Base-by-base conservation (phyloP, 2,113 vertebrate genomes). In the Pseudorectes ferrugineus region DNA sequence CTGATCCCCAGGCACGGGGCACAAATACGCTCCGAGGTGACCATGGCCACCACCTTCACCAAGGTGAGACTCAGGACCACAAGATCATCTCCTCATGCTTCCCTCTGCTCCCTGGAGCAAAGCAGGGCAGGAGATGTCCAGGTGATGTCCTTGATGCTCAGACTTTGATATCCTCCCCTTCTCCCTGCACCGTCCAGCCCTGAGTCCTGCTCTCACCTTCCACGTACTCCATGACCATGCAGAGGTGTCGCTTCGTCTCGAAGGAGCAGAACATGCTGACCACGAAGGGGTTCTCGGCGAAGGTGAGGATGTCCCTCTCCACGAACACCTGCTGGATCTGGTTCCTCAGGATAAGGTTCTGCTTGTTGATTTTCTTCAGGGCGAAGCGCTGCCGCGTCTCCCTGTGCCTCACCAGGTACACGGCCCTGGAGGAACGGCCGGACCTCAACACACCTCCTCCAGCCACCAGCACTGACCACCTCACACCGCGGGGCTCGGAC, bases 261-360 rank as follows among this genome's bases (percentile, higher is more conserved):
- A 99, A 99, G 43, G 99, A 99, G 97, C 99, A 99, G 98, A 99
- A 99, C 99, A 99, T 99, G 95, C 99, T 98, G 95, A 99, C 99
- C 19, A 99, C 99, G 0, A 99, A 99, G 14, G 99, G 99, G 96
- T 99, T 99, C 96, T 99, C 99, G 0, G 99, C 99, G 0, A 99
- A 99, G 9, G 99, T 99, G 58, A 99, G 97, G 97, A 99, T 99
- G 97, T 99, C 99, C 2, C 99, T 98, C 97, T 99, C 99, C 95
- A 99, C 99, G 0, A 99, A 99, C 24, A 99, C 99, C 97, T 99
- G 99, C 97, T 99, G 99, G 97, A 99, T 99, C 98, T 99, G 99
- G 98, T 99, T 99, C 73, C 99, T 98, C 91, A 99, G 97, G 61
- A 99, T 98, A 74, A 99, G 97, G 97, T 99, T 99, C 97, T 99